Evolutionary conservation across 2,888 invertebrate species (phyloP), one percentile per base, ranked within the genome.

Genomic region (Clepsis dumicolana): DNA sequence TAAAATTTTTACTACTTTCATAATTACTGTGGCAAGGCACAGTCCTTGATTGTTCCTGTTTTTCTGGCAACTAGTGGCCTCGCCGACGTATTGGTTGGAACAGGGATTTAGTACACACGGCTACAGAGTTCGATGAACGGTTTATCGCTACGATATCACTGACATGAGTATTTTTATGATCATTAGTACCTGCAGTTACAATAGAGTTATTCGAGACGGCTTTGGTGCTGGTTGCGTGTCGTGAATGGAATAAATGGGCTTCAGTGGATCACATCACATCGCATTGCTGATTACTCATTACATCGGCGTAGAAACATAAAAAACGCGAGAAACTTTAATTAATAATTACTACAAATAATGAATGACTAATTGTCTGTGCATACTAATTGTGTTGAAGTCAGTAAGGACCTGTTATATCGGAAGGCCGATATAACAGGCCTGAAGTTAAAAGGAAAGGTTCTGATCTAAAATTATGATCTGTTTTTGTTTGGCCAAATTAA

Each of bases 201-300:
- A 53, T 53, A 24, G 24, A 24, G 54, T 35, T 38, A 68, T 68
- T 68, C 18, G 52, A 68, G 68, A 63, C 63, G 63, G 38, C 50
- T n/a, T 35, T 18, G 38, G 50, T 38, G 56, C 2, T 12, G 21
- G 12, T 48, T 48, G 62, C 63, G 67, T 67, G 63, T 50, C 56
- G 35, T 63, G 50, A 67, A 67, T 57, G 53, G 35, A 41, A 32
- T 14, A 53, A 38, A 56, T 68, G 70, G 66, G 70, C 70, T 70
- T 29, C 59, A 65, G 50, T 69, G 70, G 70, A 71, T 65, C 63
- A 68, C 68, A 71, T 65, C 63, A 68, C 66, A 70, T 65, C 59
- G 63, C 64, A 57, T 60, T 50, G 66, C 70, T 71, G 53, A 57
- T 66, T 53, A 18, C 62, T 68, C 7, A 41, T 41, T n/a, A 41